Evolutionary conservation across 1,140 invertebrate species (phyloP), one percentile per base, ranked within the genome.

Genomic region (Heliconius congener): DNA sequence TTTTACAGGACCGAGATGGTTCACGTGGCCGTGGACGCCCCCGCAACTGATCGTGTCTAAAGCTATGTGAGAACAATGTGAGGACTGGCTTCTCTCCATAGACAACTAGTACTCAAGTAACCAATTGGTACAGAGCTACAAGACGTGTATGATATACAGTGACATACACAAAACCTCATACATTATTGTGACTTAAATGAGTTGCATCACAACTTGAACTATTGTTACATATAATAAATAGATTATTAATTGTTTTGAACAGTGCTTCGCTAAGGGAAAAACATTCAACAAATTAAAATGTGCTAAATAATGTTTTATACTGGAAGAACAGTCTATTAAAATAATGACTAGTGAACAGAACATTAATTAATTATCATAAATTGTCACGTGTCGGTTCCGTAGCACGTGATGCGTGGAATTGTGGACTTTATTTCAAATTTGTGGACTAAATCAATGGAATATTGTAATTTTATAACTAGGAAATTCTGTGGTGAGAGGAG

Each of bases 51-150:
- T 90, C 79, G 83, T 84, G 76, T 80, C 76, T 81, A 82, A 77
- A n/a, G 18, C 60, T 87, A 83, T 84, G 85, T 83, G 83, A 88
- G 84, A 80, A 85, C 82, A 84, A 85, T 87, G 81, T 86, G 87
- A 92, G 93, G 92, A 92, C 91, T 92, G 88, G 90, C 93, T 94
- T 94, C 93, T 94, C 93, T 87, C 93, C 93, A 94, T 94, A 93
- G 93, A 94, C 91, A 86, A 91, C 88, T 93, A 93, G 93, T 88
- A 89, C 87, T 92, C 86, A 86, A 88, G 82, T 88, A 84, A 85
- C 84, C 80, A 86, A 93, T 94, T 93, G 93, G 92, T 93, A 90
- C 87, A 85, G 87, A 90, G 91, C 87, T 87, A 82, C 85, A 90
- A 84, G 82, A 86, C 52, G 82, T 87, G 88, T 91, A 91, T 90